Percentiles rank a stretch among this genome's conserved stretches.
These are phyloP conservation scores for Scaptomyza cyrtandrae DNA, from an alignment of 2,888 invertebrate genomes.

Conservation along the genomic window DNA sequence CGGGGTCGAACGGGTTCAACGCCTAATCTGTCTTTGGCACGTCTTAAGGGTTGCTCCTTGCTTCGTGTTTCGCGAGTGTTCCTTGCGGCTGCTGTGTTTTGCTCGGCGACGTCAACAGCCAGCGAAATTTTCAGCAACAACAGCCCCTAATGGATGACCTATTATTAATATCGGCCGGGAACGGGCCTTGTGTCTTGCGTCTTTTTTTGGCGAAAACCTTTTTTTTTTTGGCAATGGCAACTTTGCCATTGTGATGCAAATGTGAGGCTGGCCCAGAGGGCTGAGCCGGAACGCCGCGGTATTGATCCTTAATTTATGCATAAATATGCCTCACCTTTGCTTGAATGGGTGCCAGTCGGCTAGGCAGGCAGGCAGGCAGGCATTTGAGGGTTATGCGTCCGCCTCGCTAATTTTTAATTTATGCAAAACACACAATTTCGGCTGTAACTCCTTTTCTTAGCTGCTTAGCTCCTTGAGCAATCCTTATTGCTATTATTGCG, in stretches of 20 bases:
- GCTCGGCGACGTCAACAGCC: slow-evolving; percentile 70
- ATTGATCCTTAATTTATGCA: slow-evolving; percentile 85
- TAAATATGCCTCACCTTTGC: slow-evolving; percentile 81
- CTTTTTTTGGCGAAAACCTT: slow-evolving; percentile 65
- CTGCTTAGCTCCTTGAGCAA: slow-evolving; percentile 9
- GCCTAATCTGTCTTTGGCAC: slow-evolving; percentile 49
- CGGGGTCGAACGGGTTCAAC: slow-evolving; percentile 52
- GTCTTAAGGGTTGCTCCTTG: slow-evolving; percentile 65
- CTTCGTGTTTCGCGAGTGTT: not conserved
- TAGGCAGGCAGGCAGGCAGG: slow-evolving; percentile 9
- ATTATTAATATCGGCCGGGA: slow-evolving; percentile 66
- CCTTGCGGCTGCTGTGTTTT: slow-evolving; percentile 60
- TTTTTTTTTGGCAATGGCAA: slow-evolving; percentile 22
- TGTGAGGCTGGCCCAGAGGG: slow-evolving; percentile 47
- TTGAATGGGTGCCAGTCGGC: slow-evolving; percentile 24
- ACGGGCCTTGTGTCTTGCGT: slow-evolving; percentile 43
- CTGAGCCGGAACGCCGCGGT: slow-evolving; percentile 55
- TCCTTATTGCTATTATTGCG: slow-evolving; percentile 62
- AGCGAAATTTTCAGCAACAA: slow-evolving; percentile 46
- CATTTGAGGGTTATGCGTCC: slow-evolving; percentile 37
- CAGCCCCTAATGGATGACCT: slow-evolving; percentile 74
- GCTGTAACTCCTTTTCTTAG: slow-evolving; percentile 34
- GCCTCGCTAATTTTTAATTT: slow-evolving; percentile 76
- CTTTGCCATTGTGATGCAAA: slow-evolving; percentile 71
- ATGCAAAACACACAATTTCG: slow-evolving; percentile 69